phyloP scores from a whole-genome alignment of 2,797 vertebrate species.

The Scleropages formosus region DNA sequence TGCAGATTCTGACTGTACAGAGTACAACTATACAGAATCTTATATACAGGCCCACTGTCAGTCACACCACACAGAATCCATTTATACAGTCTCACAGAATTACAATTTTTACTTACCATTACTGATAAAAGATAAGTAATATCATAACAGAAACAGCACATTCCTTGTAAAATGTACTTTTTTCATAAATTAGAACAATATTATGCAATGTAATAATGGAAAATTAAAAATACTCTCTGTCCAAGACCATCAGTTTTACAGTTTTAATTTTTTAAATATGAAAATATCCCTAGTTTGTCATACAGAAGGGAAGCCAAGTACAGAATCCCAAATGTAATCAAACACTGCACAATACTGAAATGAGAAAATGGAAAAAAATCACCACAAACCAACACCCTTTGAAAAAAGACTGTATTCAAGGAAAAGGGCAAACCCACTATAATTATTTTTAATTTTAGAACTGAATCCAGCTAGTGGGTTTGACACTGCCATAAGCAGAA shows the following conservation, averaged over 20 bases:
- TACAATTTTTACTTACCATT: neutral
- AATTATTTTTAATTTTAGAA: conserved; percentile 18
- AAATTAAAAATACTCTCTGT: conserved; percentile 4
- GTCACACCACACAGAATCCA: too few species aligned
- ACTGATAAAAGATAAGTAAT: neutral
- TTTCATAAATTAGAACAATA: too few species aligned
- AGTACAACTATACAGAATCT: too few species aligned
- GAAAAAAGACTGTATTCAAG: conserved; percentile 30
- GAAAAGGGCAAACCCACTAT: conserved; percentile 16
- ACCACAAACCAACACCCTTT: conserved; percentile 55
- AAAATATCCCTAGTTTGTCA: too few species aligned
- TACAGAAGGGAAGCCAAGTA: too few species aligned
- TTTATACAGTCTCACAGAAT: neutral
- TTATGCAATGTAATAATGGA: neutral
- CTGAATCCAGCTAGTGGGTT: conserved; percentile 18
- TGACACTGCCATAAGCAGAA: conserved; percentile 1
- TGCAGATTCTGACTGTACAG: too few species aligned
- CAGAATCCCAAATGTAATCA: neutral
- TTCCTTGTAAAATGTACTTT: neutral
- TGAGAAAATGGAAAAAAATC: neutral
- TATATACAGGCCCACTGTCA: too few species aligned
- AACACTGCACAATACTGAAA: neutral
- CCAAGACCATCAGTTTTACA: neutral
- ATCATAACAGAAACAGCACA: neutral
- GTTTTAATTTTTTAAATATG: neutral